Evolutionary conservation across 2,888 invertebrate species (phyloP).

Genomic region (Drosophila kanekoi): DNA sequence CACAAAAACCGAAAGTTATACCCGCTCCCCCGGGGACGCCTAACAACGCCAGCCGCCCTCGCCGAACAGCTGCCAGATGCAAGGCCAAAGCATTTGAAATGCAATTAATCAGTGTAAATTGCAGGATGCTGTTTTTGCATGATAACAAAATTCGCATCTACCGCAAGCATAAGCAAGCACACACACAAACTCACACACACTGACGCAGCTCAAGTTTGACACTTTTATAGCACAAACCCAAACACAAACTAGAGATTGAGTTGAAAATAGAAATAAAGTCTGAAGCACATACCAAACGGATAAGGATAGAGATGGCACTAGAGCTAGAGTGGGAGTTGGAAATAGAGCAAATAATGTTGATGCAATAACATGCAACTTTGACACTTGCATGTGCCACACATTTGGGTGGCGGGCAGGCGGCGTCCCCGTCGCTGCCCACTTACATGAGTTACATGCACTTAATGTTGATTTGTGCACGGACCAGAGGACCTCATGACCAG

Average conservation of each 20-base stretch:
- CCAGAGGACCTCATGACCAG: slow-evolving; percentile 30
- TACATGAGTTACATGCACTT: slow-evolving; percentile 71
- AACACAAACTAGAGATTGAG: slow-evolving; percentile 6
- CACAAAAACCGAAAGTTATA: slow-evolving; percentile 28
- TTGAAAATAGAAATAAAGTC: not conserved
- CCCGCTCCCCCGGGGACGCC: no score
- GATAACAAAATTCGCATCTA: slow-evolving; percentile 45
- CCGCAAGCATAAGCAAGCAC: slow-evolving; percentile 43
- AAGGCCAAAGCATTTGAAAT: slow-evolving; percentile 67
- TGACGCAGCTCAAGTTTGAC: slow-evolving; percentile 44
- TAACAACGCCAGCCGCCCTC: not conserved
- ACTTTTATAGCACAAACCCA: slow-evolving; percentile 36
- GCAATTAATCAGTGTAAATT: slow-evolving; percentile 75
- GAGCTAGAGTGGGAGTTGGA: slow-evolving; percentile 10
- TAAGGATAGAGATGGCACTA: not conserved
- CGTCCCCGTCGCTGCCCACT: slow-evolving; percentile 1
- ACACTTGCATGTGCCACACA: slow-evolving; percentile 54
- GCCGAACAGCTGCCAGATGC: slow-evolving; percentile 31
- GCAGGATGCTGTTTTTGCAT: slow-evolving; percentile 43
- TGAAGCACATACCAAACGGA: not conserved
- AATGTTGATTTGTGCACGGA: slow-evolving; percentile 75
- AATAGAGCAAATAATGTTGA: slow-evolving; percentile 63
- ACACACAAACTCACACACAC: slow-evolving; percentile 5
- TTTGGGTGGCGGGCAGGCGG: not conserved
- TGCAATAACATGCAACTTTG: slow-evolving; percentile 79